phyloP scores from a whole-genome alignment of 1,140 invertebrate species.

The Agrypnia vestita region DNA sequence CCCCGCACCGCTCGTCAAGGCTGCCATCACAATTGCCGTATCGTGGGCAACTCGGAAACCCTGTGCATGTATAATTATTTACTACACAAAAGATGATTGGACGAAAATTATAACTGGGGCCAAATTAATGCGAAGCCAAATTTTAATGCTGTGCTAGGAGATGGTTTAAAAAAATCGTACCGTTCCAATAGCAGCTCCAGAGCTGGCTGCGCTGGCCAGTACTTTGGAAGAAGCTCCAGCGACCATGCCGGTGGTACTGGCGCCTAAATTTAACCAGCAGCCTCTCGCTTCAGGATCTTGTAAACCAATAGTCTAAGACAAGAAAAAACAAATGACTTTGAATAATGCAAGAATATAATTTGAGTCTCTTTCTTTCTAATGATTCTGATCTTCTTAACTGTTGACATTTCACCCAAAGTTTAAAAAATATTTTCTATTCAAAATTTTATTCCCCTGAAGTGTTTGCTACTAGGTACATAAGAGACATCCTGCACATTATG shows the following conservation, averaged over 20 bases:
- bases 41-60: conserved; percentile 23
- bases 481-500: too few relatives aligned
- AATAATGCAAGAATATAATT: too few relatives aligned
- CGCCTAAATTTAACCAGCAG: conserved; percentile 66
- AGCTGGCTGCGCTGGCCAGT: conserved; percentile 43
- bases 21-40: conserved; percentile 22
- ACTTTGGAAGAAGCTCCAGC: conserved; percentile 63
- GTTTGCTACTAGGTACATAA: too few relatives aligned
- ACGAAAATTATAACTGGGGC: too few relatives aligned
- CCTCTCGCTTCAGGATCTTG: conserved; percentile 64
- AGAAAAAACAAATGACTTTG: conserved; percentile 49
- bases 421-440: background rate
- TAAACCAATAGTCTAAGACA: conserved; percentile 63
- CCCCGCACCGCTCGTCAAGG: conserved; percentile 42
- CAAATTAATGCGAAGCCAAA: too few relatives aligned
- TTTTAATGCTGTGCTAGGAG: too few relatives aligned
- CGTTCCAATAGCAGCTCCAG: conserved; percentile 51
- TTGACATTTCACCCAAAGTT: too few relatives aligned
- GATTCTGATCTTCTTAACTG: too few relatives aligned
- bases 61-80: conserved; percentile 30
- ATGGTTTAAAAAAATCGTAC: conserved; percentile 13
- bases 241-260: conserved; percentile 63
- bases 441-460: too few relatives aligned
- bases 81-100: too few relatives aligned
- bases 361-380: too few relatives aligned